Percentiles rank a stretch among this genome's conserved stretches.
Conservation (phyloP, 2,797 vertebrate species). For the Pristis pectinata region DNA sequence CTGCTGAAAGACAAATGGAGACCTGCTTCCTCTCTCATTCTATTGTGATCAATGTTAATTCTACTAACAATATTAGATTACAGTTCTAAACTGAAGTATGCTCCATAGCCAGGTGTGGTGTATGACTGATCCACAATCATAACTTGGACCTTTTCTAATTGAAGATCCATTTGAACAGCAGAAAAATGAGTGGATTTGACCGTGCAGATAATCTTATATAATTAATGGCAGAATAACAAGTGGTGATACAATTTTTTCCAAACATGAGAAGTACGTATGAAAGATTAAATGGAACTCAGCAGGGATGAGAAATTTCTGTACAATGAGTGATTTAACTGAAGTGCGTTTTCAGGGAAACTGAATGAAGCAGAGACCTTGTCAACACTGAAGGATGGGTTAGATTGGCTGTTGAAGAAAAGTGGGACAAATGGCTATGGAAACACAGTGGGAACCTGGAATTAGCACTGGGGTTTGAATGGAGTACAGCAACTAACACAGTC, state of each 20-base stretch:
- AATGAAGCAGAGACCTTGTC: background rate
- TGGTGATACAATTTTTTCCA: background rate
- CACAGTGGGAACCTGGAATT: background rate
- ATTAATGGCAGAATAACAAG: background rate
- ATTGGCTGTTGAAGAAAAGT: background rate
- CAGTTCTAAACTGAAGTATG: background rate
- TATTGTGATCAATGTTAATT: background rate
- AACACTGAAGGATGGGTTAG: background rate
- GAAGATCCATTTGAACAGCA: background rate
- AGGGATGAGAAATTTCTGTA: background rate
- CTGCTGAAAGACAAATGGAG: background rate
- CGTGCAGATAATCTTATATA: background rate
- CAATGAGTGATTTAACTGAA: background rate
- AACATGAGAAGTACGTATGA: background rate
- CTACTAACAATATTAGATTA: background rate
- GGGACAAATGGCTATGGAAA: background rate
- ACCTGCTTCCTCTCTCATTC: background rate
- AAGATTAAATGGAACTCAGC: background rate
- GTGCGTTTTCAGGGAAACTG: background rate
- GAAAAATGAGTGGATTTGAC: background rate
- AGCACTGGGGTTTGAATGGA: background rate
- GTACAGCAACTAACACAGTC: background rate
- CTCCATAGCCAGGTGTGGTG: background rate
- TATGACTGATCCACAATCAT: background rate
- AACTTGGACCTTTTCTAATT: background rate